phyloP scores from a whole-genome alignment of 2,888 invertebrate genomes.

The Carterocephalus palaemon region DNA sequence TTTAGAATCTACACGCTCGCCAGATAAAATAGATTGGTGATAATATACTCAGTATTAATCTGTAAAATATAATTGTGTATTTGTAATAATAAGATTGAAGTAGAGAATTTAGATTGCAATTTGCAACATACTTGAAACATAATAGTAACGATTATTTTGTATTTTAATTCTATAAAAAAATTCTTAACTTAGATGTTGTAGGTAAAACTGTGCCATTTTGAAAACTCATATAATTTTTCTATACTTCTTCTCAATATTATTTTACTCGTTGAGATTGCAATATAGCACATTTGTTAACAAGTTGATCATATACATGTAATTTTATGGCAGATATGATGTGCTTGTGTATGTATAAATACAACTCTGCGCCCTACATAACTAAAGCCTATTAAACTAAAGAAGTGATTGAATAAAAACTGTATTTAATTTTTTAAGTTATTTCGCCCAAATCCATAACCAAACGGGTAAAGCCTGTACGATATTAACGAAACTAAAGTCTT shows the following conservation, averaged over 20 bases:
- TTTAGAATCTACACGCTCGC: slow-evolving; percentile 5
- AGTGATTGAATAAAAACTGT: too few relatives aligned
- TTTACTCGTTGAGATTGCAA: neutral
- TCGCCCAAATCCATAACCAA: too few relatives aligned
- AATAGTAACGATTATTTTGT: slow-evolving; percentile 17
- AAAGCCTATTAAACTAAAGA: too few relatives aligned
- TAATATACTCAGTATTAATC: slow-evolving; percentile 54
- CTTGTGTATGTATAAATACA: too few relatives aligned
- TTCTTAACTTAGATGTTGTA: slow-evolving; percentile 23
- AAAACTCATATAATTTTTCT: slow-evolving; percentile 11
- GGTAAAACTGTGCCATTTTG: slow-evolving; percentile 27
- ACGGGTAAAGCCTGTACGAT: too few relatives aligned
- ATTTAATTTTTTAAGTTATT: too few relatives aligned
- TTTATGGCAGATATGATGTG: too few relatives aligned
- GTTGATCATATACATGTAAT: neutral
- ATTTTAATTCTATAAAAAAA: slow-evolving; percentile 16
- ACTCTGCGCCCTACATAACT: too few relatives aligned
- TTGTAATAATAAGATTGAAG: slow-evolving; percentile 14
- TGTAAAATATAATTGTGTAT: slow-evolving; percentile 44
- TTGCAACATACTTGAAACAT: slow-evolving; percentile 3
- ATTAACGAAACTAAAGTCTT: too few relatives aligned
- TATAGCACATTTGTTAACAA: too few relatives aligned
- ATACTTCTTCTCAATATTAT: neutral
- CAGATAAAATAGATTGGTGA: slow-evolving; percentile 25
- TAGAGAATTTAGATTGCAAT: slow-evolving; percentile 11